phyloP scores from a whole-genome alignment of 1,140 invertebrate genomes.

The Leptopilina clavipes region DNA sequence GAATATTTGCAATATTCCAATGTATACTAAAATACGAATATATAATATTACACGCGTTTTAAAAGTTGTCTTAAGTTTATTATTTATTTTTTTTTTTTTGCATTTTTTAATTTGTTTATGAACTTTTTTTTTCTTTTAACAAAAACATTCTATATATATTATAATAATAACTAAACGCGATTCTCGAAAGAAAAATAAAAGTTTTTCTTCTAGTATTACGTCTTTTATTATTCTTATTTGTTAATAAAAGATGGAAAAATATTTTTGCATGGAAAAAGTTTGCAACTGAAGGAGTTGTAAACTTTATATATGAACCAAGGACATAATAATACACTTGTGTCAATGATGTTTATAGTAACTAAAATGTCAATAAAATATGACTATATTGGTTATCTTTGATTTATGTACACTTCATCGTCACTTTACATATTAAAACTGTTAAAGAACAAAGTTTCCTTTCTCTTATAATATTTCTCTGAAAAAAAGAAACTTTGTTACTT shows the following conservation, averaged over 20 bases:
- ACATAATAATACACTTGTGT: slow-evolving; percentile 20
- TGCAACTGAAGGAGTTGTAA: slow-evolving; percentile 1
- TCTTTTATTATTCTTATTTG: background rate
- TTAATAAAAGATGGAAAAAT: slow-evolving; percentile 7
- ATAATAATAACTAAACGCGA: too few species aligned
- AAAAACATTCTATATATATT: too few species aligned
- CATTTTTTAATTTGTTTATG: too few species aligned
- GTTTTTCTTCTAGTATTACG: too few species aligned
- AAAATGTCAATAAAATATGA: slow-evolving; percentile 15
- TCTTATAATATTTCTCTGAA: background rate
- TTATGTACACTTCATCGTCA: background rate
- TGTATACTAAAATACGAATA: too few species aligned
- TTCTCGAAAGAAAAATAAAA: too few species aligned
- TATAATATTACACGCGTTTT: too few species aligned
- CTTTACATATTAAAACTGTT: slow-evolving; percentile 10
- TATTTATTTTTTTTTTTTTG: too few species aligned
- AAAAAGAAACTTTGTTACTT: background rate
- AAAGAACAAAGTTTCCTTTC: slow-evolving; percentile 18
- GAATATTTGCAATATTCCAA: too few species aligned
- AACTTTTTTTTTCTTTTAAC: too few species aligned
- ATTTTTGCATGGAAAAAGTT: slow-evolving; percentile 3
- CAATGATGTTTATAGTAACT: slow-evolving; percentile 12
- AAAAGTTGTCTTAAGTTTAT: too few species aligned
- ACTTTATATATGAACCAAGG: slow-evolving; percentile 4
- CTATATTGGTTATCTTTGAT: slow-evolving; percentile 20